These are phyloP conservation scores for Trinorchestia longiramus DNA, from an alignment of 1,140 invertebrate species.

Conservation along the genomic window DNA sequence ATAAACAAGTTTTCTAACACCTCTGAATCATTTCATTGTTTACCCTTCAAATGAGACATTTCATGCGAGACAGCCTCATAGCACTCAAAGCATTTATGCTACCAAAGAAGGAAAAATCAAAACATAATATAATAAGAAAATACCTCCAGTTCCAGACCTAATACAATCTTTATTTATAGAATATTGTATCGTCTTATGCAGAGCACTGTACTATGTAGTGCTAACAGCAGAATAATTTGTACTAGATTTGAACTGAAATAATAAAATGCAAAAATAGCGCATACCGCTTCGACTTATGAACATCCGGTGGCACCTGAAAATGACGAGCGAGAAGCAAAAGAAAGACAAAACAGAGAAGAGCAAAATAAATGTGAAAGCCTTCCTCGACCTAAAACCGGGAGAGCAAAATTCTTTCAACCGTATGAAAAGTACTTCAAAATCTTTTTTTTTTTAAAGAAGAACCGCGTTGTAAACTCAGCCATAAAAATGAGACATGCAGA, in stretches of 20 bases:
- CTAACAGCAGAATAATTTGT: too few relatives aligned
- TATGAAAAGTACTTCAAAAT: not conserved
- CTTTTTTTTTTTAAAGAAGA: too few relatives aligned
- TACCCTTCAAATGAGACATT: too few relatives aligned
- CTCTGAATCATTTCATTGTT: too few relatives aligned
- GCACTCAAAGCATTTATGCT: not conserved
- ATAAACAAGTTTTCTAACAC: too few relatives aligned
- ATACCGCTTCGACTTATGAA: not conserved
- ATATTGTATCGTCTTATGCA: too few relatives aligned
- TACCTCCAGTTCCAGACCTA: not conserved
- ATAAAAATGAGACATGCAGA: not conserved
- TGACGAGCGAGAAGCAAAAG: not conserved
- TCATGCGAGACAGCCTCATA: too few relatives aligned
- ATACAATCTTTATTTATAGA: not conserved
- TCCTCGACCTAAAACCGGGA: not conserved
- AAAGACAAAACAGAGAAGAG: not conserved
- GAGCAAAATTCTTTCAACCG: not conserved
- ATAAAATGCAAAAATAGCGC: not conserved
- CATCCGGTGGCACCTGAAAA: not conserved
- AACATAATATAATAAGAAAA: not conserved
- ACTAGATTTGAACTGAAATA: not conserved
- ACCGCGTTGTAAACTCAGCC: too few relatives aligned
- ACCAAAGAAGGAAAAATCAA: not conserved
- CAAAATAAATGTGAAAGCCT: not conserved
- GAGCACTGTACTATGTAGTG: too few relatives aligned